These are phyloP conservation scores for Conops quadrifasciatus DNA, from an alignment of 2,888 invertebrate species.

Conservation along the genomic window DNA sequence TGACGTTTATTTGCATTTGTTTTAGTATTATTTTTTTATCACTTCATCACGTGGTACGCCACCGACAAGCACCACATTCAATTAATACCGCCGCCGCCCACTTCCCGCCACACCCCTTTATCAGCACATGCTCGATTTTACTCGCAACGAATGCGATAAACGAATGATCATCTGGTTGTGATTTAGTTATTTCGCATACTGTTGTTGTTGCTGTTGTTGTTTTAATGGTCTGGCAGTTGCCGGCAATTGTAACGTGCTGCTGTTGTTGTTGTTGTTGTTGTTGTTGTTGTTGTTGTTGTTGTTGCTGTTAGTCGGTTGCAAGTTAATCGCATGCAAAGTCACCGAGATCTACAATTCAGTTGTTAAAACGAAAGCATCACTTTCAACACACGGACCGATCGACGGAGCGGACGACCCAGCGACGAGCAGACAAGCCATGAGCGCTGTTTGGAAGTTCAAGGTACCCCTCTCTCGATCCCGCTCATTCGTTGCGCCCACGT, in stretches of 20 bases:
- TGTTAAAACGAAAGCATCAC: slow-evolving; percentile 7
- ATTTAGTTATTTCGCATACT: slow-evolving; percentile 31
- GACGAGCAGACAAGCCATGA: slow-evolving; percentile 40
- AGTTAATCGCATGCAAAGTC: slow-evolving; percentile 32
- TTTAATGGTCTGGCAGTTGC: slow-evolving; percentile 16
- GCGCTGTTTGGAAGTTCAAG: neutral
- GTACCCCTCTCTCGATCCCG: neutral
- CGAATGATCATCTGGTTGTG: slow-evolving; percentile 24
- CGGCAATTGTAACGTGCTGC: too few species aligned
- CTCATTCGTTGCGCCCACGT: slow-evolving; percentile 1
- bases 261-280: slow-evolving; percentile 37
- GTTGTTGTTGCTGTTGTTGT: slow-evolving; percentile 38
- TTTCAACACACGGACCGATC: neutral
- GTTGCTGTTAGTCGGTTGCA: slow-evolving; percentile 23
- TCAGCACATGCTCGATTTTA: neutral
- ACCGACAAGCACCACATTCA: slow-evolving; percentile 13
- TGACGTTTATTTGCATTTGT: slow-evolving; percentile 10
- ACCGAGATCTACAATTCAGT: slow-evolving; percentile 26
- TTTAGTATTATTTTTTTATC: slow-evolving; percentile 26
- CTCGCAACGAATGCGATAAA: neutral
- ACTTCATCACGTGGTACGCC: slow-evolving; percentile 34
- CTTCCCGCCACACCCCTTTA: neutral
- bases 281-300: slow-evolving; percentile 44
- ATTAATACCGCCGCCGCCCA: slow-evolving; percentile 3
- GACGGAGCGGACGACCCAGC: neutral